A percentile compares a stretch with the other conserved stretches of the same genome.
These are phyloP conservation scores for Sapajus apella DNA, from an alignment of 2,113 vertebrate species.

Conservation along the genomic window DNA sequence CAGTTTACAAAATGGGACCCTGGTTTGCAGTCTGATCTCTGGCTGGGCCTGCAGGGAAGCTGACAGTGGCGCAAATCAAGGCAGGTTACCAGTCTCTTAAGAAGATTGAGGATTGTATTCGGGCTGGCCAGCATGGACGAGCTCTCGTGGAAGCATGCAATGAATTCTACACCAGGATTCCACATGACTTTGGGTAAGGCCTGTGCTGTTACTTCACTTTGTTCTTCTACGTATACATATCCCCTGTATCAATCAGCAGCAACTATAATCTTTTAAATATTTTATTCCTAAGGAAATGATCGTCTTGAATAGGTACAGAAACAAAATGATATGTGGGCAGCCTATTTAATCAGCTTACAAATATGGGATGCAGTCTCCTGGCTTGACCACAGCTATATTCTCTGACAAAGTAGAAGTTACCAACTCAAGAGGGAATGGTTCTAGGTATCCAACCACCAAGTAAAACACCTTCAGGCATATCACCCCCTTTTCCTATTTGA, in stretches of 20 bases:
- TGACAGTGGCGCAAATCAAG: conserved; percentile 91
- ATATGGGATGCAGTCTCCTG: neutral
- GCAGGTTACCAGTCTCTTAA: conserved; percentile 91
- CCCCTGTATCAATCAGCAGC: neutral
- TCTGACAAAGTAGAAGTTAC: neutral
- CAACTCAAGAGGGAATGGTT: neutral
- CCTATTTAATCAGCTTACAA: neutral
- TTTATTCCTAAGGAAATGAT: conserved; percentile 38
- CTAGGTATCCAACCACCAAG: neutral
- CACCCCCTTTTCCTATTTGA: neutral
- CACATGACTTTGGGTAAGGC: conserved; percentile 93
- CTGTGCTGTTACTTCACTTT: neutral
- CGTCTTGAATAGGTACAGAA: neutral
- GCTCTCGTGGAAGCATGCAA: conserved; percentile 92
- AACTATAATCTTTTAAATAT: neutral
- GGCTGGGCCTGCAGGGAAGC: conserved; percentile 86
- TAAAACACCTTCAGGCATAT: neutral
- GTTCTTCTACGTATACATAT: neutral
- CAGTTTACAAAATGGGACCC: neutral
- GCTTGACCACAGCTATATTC: neutral
- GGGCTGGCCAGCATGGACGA: conserved; percentile 80
- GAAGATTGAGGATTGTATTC: conserved; percentile 90
- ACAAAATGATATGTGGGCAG: conserved; percentile 15
- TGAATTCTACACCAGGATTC: conserved; percentile 95
- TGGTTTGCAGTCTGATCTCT: conserved; percentile 40